Percentiles rank a stretch among this genome's conserved stretches.
phyloP scores from a whole-genome alignment of 1,140 invertebrate species.

The Mycetomoellerius zeteki region DNA sequence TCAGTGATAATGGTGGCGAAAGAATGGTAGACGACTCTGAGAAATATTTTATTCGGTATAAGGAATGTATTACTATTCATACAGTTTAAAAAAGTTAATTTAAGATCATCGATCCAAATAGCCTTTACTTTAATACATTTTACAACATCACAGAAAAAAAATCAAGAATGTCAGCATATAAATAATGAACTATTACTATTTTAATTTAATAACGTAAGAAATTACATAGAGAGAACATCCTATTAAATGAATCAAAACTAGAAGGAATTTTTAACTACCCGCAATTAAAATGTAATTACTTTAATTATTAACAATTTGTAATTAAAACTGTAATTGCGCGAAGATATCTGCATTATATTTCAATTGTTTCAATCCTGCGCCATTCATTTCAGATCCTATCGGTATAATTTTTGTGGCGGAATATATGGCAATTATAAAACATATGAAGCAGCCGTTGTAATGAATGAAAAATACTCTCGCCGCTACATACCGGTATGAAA shows the following conservation, averaged over 20 bases:
- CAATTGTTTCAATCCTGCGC: constrained; percentile 25
- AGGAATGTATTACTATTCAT: not conserved
- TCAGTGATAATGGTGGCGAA: constrained; percentile 12
- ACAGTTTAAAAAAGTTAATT: constrained; percentile 13
- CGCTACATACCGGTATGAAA: constrained; percentile 49
- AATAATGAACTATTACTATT: constrained; percentile 29
- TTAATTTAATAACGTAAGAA: not conserved
- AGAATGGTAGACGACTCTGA: not conserved
- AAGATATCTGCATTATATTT: not conserved
- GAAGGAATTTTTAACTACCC: not conserved
- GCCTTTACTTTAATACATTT: not conserved
- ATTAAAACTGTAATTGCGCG: constrained; percentile 3
- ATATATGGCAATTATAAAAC: constrained; percentile 61
- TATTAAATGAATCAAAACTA: not conserved
- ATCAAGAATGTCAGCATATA: not conserved
- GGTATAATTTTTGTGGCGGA: constrained; percentile 44
- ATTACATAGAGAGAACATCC: not conserved
- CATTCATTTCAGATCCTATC: constrained; percentile 8
- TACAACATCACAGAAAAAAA: not conserved
- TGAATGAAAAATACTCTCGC: constrained; percentile 67
- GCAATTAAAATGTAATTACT: too few species aligned
- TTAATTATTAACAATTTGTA: constrained; percentile 1
- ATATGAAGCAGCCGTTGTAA: constrained; percentile 62
- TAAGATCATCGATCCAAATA: not conserved
- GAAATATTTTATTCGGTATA: constrained; percentile 3